These are phyloP conservation scores for Tadarida brasiliensis DNA, from an alignment of 2,797 vertebrate genomes.

Conservation along the genomic window DNA sequence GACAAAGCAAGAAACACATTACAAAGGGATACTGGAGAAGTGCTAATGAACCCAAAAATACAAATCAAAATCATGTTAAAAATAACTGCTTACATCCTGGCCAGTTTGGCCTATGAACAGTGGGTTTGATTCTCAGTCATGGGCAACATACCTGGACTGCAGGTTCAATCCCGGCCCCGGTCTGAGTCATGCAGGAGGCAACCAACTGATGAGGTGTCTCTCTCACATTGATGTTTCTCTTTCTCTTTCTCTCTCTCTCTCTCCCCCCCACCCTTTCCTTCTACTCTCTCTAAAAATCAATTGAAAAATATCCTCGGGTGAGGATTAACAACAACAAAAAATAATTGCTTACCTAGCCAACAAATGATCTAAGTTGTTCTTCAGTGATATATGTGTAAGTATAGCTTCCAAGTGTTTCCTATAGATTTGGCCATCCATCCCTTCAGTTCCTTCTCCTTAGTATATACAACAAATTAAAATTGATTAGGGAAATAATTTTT, in stretches of 20 bases:
- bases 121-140: too few relatives aligned
- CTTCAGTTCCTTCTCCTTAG: slow-evolving; percentile 82
- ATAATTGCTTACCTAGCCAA: slow-evolving; percentile 90
- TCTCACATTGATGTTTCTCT: too few relatives aligned
- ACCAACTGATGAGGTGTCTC: too few relatives aligned
- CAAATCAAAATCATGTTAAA: slow-evolving; percentile 15
- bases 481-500: neutral
- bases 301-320: too few relatives aligned
- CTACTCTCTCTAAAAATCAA: too few relatives aligned
- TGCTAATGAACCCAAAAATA: neutral
- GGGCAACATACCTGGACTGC: too few relatives aligned
- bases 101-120: too few relatives aligned
- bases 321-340: neutral
- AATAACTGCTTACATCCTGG: slow-evolving; percentile 86
- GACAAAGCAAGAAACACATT: slow-evolving; percentile 20
- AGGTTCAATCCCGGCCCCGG: too few relatives aligned
- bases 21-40: slow-evolving; percentile 7
- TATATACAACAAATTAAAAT: slow-evolving; percentile 1
- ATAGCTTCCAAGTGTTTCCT: slow-evolving; percentile 88
- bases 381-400: slow-evolving; percentile 90
- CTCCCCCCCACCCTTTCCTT: too few relatives aligned
- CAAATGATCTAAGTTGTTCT: slow-evolving; percentile 88
- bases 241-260: too few relatives aligned
- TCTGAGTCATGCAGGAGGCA: too few relatives aligned
- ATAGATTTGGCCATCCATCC: slow-evolving; percentile 71